A percentile compares a stretch with the other conserved stretches of the same genome.
These are phyloP conservation scores for Homarus americanus DNA, from an alignment of 1,140 invertebrate genomes.

Conservation along the genomic window DNA sequence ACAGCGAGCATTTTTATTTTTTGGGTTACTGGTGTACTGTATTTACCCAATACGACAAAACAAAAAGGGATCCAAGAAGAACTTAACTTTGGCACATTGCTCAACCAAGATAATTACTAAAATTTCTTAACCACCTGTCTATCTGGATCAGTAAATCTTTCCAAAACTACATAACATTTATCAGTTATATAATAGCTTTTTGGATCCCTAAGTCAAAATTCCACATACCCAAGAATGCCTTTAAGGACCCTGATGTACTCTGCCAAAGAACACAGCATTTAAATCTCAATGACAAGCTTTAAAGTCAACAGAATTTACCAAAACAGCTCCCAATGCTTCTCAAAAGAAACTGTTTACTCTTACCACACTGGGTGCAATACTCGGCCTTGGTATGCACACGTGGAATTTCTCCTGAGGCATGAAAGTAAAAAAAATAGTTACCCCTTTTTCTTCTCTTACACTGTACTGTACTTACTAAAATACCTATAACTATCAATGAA, in stretches of 20 bases:
- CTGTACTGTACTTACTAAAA: too few species aligned
- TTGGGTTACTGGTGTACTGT: too few species aligned
- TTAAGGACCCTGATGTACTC: not conserved
- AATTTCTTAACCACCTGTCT: too few species aligned
- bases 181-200: not conserved
- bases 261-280: not conserved
- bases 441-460: too few species aligned
- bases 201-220: not conserved
- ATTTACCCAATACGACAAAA: too few species aligned
- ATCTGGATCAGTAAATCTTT: too few species aligned
- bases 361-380: conserved; percentile 41
- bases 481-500: too few species aligned
- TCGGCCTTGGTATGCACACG: conserved; percentile 52
- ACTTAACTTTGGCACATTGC: too few species aligned
- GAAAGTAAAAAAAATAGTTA: conserved; percentile 33
- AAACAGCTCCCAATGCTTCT: not conserved
- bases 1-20: too few species aligned
- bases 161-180: too few species aligned
- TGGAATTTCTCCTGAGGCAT: conserved; percentile 62
- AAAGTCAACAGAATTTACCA: not conserved
- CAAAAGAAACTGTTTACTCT: not conserved
- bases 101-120: too few species aligned
- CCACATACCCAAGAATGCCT: not conserved
- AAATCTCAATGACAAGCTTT: not conserved
- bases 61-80: too few species aligned